Evolutionary conservation across 2,888 invertebrate genomes (phyloP).

Genomic region (Diadegma fenestrale): DNA sequence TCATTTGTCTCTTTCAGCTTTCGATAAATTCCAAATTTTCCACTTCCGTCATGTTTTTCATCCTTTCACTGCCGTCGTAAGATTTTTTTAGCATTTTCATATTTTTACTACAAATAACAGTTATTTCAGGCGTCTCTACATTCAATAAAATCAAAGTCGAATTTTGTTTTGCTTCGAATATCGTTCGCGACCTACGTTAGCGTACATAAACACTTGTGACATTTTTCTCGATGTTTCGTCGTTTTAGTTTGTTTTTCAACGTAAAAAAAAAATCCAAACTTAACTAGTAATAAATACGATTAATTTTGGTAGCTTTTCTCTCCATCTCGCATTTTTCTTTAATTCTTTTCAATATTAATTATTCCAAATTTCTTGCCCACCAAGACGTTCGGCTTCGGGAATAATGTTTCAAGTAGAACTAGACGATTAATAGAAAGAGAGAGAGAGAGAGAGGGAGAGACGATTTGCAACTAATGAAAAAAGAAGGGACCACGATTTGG

Average conservation of each 20-base stretch:
- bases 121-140: conserved; percentile 28
- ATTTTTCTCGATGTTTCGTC: conserved; percentile 14
- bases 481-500: conserved; percentile 33
- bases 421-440: conserved; percentile 28
- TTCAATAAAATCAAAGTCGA: conserved; percentile 41
- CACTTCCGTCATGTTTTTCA: conserved; percentile 5
- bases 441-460: conserved; percentile 7
- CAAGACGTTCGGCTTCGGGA: conserved; percentile 43
- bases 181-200: conserved; percentile 59
- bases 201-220: conserved; percentile 66
- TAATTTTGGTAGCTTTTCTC: conserved; percentile 72
- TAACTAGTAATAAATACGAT: conserved; percentile 75
- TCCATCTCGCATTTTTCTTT: conserved; percentile 17
- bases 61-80: conserved; percentile 18
- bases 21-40: conserved; percentile 32
- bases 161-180: conserved; percentile 43
- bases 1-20: conserved; percentile 36
- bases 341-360: neutral
- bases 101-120: conserved; percentile 49
- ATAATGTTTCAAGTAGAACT: conserved; percentile 25
- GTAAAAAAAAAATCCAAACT: conserved; percentile 74
- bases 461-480: conserved; percentile 22
- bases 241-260: conserved; percentile 1
- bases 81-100: conserved; percentile 54
- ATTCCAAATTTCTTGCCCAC: conserved; percentile 21